phyloP scores from a whole-genome alignment of 2,888 invertebrate species.

The Apamea monoglypha region DNA sequence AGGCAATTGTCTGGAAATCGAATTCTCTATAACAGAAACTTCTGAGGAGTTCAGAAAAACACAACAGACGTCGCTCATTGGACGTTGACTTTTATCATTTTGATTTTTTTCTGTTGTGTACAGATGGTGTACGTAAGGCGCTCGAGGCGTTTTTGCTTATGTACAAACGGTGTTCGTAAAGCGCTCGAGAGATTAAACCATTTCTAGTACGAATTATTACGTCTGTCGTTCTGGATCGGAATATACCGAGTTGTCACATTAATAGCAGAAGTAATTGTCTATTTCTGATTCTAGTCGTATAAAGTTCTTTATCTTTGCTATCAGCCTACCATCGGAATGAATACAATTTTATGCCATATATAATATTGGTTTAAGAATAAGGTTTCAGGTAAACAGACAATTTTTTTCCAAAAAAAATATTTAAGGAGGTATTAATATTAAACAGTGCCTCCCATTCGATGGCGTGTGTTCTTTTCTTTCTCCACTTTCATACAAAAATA shows the following conservation, averaged over 20 bases:
- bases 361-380: constrained; percentile 15
- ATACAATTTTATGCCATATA: neutral
- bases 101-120: too few species aligned
- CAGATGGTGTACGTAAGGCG: too few species aligned
- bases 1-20: constrained; percentile 32
- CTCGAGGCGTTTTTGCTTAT: too few species aligned
- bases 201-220: neutral
- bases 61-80: too few species aligned
- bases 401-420: constrained; percentile 14
- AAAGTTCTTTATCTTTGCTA: neutral
- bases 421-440: constrained; percentile 26
- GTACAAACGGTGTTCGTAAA: too few species aligned
- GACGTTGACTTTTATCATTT: too few species aligned
- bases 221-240: neutral
- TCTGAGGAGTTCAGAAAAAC: constrained; percentile 5
- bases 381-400: constrained; percentile 22
- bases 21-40: constrained; percentile 5
- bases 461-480: constrained; percentile 14
- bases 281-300: neutral
- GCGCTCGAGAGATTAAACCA: too few species aligned
- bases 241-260: neutral
- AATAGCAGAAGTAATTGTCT: neutral
- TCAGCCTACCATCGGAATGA: neutral
- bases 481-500: constrained; percentile 44
- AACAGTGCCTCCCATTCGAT: neutral